Evolutionary conservation across 2,888 invertebrate species (phyloP), one percentile per base, ranked within the genome.

Genomic region (Tinea pellionella): DNA sequence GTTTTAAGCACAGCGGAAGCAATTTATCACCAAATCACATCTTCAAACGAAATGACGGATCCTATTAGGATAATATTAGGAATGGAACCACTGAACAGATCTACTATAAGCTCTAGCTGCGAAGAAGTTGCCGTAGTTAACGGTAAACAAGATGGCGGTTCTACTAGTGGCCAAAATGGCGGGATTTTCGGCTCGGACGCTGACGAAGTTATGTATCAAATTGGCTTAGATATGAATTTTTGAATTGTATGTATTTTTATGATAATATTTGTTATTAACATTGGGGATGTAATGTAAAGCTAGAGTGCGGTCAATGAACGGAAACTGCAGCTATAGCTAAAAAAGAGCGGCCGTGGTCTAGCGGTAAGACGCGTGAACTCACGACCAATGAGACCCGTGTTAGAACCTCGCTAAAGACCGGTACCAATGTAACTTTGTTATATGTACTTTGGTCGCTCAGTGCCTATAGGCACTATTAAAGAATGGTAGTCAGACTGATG

Each of bases 1-100:
- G 93, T 94, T 58, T 80, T 99, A 19, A 92, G 93, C 67, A 91
- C 92, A 62, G 98, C 98, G 0, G 98, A 99, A 80, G 95, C 95
- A 8, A 97, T 99, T 67, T 98, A 93, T 80, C 89, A 94, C 67
- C 98, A 99, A 78, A 89, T 99, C 0, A 90, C 92, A 65, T 89
- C 90, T 12, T 90, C 92, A 0, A 89, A 90, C 0, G 90, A 92
- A 67, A 79, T 95, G 60, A 92, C 93, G 0, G 92, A 94, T 72
- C 89, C 91, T 63, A 90, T 95, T 59, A 84, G 94, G 60, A 75
- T 89, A 1, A 92, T 95, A 63, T 89, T 96, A 56, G 95, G 95
- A 0, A 79, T 94, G 8, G 82, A 88, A 59, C 79, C 88, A 0
- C 66, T 88, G 4, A 73, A 70, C 60, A 65, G 69, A 9, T 67